Percentiles rank a stretch among this genome's conserved stretches.
Evolutionary conservation across 2,888 invertebrate genomes (phyloP).

Genomic region (Plebejus anna): DNA sequence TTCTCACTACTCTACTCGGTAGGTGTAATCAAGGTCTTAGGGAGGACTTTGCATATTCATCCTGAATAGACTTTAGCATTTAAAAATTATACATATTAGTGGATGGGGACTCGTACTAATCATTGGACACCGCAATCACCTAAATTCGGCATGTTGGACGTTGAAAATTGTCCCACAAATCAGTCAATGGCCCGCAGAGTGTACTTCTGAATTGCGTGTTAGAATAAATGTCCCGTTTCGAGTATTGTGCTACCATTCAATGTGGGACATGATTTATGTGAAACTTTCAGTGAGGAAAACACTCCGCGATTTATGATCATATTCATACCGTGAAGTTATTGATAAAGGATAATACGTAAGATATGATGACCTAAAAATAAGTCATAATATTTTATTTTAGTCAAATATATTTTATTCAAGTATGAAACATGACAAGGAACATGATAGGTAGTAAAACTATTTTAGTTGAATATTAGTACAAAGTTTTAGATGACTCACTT

Average conservation of each 20-base stretch:
- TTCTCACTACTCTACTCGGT: too few species aligned
- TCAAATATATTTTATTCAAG: too few species aligned
- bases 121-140: slow-evolving; percentile 12
- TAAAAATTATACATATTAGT: not conserved
- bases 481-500: too few species aligned
- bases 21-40: too few species aligned
- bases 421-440: too few species aligned
- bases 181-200: slow-evolving; percentile 10
- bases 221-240: slow-evolving; percentile 23
- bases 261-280: slow-evolving; percentile 19
- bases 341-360: not conserved
- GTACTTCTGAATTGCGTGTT: slow-evolving; percentile 21
- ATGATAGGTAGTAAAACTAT: too few species aligned
- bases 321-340: not conserved
- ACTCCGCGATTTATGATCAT: slow-evolving; percentile 9
- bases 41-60: too few species aligned
- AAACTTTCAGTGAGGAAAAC: not conserved
- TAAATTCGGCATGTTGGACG: not conserved
- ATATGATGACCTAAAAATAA: too few species aligned
- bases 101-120: not conserved
- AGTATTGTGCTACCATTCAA: slow-evolving; percentile 21
- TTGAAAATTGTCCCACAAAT: slow-evolving; percentile 24
- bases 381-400: too few species aligned
- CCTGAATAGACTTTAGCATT: too few species aligned
- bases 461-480: too few species aligned